Base-by-base conservation (phyloP, 2,113 vertebrate species). In the Empidonax alnorum region DNA sequence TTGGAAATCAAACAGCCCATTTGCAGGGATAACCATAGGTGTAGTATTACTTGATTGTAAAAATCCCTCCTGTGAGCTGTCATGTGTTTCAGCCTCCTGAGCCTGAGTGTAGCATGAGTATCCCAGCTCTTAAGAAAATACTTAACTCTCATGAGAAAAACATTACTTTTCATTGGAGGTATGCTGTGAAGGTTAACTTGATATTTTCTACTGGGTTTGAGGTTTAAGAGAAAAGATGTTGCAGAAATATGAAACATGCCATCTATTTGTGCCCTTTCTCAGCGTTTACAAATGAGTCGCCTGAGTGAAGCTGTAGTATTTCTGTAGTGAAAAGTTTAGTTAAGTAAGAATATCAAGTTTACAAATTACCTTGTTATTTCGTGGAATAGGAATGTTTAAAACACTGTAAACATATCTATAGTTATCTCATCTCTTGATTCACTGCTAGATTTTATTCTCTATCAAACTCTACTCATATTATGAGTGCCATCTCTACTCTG, bases 341-440 rank as follows among this genome's bases (percentile, higher is more conserved):
- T 53, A 71, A 46, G 30, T 50, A 50, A 73, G 41, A 85, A 39
- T 77, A 80, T 31, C 39, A 62, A 8, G 3, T 76, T 84, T 63
- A 73, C 20, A 90, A 79, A 85, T 73, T 76, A 63, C 31, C 46
- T 72, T 66, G 28, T 31, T 62, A 14, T 73, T 66, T 83, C 20
- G 46, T 30, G 33, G 19, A 53, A 66, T 46, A 62, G 5, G 8
- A 94, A 77, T 39, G 31, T 49, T 75, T 76, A 47, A 93, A 90
- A 86, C 58, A 71, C n/a, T 80, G 22, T 27, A 65, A 86, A 50
- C 14, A 6, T 50, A 63, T 24, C 46, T 85, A n/a, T 75, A 77
- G 47, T 88, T 80, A 62, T 74, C n/a, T 85, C 31, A 72, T 87
- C 41, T 93, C n/a, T 90, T 84, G 42, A 27, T 71, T 93, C 42